Evolutionary conservation across 1,140 invertebrate genomes (phyloP).

Genomic region (Alviniconcha marisindica): DNA sequence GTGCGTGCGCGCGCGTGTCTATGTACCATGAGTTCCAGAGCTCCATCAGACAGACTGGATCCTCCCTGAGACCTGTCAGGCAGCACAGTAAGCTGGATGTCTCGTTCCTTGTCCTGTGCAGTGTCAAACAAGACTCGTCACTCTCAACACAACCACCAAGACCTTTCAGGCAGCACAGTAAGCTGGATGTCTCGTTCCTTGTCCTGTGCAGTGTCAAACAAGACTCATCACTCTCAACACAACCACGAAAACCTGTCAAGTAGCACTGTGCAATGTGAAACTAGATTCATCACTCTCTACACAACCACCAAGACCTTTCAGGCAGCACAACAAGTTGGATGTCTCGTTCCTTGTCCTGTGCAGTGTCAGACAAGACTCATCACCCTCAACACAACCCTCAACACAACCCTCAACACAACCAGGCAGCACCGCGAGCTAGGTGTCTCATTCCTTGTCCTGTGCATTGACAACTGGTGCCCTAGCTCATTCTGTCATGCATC

Average conservation of each 20-base stretch:
- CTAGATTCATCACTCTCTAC: too few relatives aligned
- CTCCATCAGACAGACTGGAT: conserved; percentile 82
- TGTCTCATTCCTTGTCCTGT: conserved; percentile 61
- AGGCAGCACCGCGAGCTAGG: conserved; percentile 83
- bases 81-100: conserved; percentile 81
- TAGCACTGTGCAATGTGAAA: conserved; percentile 78
- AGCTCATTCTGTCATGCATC: too few relatives aligned
- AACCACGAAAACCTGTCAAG: conserved; percentile 90
- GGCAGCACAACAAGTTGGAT: conserved; percentile 83
- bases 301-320: conserved; percentile 89
- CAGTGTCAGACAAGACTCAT: neutral
- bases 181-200: conserved; percentile 74
- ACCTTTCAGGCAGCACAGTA: conserved; percentile 88
- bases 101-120: conserved; percentile 61
- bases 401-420: conserved; percentile 88
- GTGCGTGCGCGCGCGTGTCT: too few relatives aligned
- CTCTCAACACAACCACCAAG: conserved; percentile 81
- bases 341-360: conserved; percentile 61
- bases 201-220: conserved; percentile 57
- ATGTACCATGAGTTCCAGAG: conserved; percentile 80
- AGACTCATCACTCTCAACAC: too few relatives aligned
- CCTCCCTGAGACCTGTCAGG: conserved; percentile 94
- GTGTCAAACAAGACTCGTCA: neutral
- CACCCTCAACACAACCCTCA: conserved; percentile 66
- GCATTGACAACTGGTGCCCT: too few relatives aligned